Base-by-base conservation (phyloP, 2,113 vertebrate genomes). In the Toxotes jaculatrix region DNA sequence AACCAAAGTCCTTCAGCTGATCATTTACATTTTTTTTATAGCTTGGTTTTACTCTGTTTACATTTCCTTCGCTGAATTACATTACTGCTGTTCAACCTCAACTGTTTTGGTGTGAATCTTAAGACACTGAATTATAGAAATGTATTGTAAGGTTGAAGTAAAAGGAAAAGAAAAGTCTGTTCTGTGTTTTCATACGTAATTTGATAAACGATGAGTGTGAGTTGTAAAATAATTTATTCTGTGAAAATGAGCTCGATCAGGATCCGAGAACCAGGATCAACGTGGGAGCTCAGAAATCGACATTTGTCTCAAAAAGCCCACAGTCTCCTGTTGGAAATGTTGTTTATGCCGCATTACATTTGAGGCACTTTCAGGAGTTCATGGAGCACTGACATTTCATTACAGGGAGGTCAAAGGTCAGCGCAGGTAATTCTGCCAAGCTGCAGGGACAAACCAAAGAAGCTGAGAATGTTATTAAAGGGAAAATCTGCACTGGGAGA, bases 131-230 rank as follows among this genome's bases (percentile, higher is more conserved):
- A 19, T 49, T 17, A 3, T 61, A 60, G 40, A 79, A 66, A 74
- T 74, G 68, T 82, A 19, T 78, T 68, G 0, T 56, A 19, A 72
- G 68, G 70, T 79, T 82, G 77, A 90, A 88, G 73, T 87, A 87
- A 84, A 87, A 79, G 51, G 13, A 43, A 27, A 53, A 12, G 4
- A 23, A 73, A 63, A 10, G 7, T 3, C 11, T 56, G 12, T n/a
- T 14, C 7, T 62, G 74, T 82, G 63, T 66, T 65, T 63, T 59
- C 1, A 60, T 73, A 55, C 55, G 45, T 62, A 4, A 17, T 36
- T 3, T 49, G 49, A 4, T 21, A 3, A 51, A 51, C 1, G 19
- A 51, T 9, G 49, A 27, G 4, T 21, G 16, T 21, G 47, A 55
- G n/a, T 40, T 62, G 10, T 47, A 49, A 47, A 49, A 27, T 7